Base-by-base conservation (phyloP, 2,888 invertebrate genomes). In the Cataglyphis livida region DNA sequence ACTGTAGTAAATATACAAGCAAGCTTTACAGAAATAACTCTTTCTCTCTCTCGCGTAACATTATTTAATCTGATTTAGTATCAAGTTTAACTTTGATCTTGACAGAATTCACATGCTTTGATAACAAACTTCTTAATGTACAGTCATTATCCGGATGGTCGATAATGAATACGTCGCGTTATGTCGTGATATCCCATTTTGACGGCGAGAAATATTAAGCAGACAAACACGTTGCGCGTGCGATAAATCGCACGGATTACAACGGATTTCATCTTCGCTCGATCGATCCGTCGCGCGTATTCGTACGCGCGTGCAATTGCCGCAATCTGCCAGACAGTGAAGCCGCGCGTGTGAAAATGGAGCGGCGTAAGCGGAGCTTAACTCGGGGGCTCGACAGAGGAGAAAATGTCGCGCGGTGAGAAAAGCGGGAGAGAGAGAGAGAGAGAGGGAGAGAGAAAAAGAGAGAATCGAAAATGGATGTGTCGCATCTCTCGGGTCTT, bases 401-500 rank as follows among this genome's bases (percentile, higher is more conserved):
- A 73, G 25, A 66, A 57, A 25, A n/a, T n/a, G n/a, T 48, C 76
- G 25, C 25, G 54, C n/a, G 15, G 18, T 10, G 15, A 6, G 21
- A 59, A 44, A 21, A 21, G 21, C 21, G 21, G 21, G 21, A 21
- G 21, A 21, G 21, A 21, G 21, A 21, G 21, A 21, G 21, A 21
- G 21, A 21, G 18, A n/a, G 41, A 41, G n/a, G 21, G 18, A 48
- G 18, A 15, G 41, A 21, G 59, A 44, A 32, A 41, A 3, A 44
- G n/a, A 32, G n/a, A 51, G 32, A n/a, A 48, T 35, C 71, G 35
- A 70, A 70, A 70, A 79, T 70, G 59, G 25, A 79, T 59, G 78
- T 78, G n/a, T 51, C 70, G 21, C 41, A 32, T 32, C 66, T 41
- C 76, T 41, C 54, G 28, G 38, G 1, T 41, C 6, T 32, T 32